phyloP scores from a whole-genome alignment of 2,797 vertebrate genomes.

The Hyperoplus lanceolatus region DNA sequence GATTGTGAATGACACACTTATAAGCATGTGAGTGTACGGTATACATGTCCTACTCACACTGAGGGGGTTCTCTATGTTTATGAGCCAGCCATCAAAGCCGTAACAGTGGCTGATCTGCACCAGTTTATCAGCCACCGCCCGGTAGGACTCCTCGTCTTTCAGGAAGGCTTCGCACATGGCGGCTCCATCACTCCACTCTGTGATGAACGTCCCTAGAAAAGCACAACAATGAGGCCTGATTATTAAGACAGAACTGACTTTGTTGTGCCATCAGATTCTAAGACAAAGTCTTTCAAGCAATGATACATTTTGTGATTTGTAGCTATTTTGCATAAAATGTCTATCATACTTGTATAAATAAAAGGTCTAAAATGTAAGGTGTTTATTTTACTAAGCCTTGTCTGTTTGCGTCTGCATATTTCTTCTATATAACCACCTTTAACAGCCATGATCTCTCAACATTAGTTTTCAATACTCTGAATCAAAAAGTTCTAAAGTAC shows the following conservation, averaged over 20 bases:
- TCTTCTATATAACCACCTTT: too few relatives aligned
- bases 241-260: background rate
- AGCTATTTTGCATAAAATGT: too few relatives aligned
- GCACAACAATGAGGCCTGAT: background rate
- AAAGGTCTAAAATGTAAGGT: too few relatives aligned
- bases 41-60: slow-evolving; percentile 85
- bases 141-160: slow-evolving; percentile 84
- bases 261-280: background rate
- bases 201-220: slow-evolving; percentile 93
- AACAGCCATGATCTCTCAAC: too few relatives aligned
- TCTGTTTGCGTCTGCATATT: too few relatives aligned
- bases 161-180: slow-evolving; percentile 89
- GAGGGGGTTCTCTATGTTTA: slow-evolving; percentile 94
- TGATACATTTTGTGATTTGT: too few relatives aligned
- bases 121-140: slow-evolving; percentile 86
- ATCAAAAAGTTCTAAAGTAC: too few relatives aligned
- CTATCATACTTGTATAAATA: too few relatives aligned
- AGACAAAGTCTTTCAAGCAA: background rate
- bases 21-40: too few relatives aligned
- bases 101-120: slow-evolving; percentile 90
- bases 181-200: slow-evolving; percentile 90
- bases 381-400: too few relatives aligned
- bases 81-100: slow-evolving; percentile 93
- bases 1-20: too few relatives aligned
- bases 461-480: too few relatives aligned